Evolutionary conservation across 2,888 invertebrate species (phyloP), one percentile per base, ranked within the genome.

Genomic region (Ophonus ardosiacus): DNA sequence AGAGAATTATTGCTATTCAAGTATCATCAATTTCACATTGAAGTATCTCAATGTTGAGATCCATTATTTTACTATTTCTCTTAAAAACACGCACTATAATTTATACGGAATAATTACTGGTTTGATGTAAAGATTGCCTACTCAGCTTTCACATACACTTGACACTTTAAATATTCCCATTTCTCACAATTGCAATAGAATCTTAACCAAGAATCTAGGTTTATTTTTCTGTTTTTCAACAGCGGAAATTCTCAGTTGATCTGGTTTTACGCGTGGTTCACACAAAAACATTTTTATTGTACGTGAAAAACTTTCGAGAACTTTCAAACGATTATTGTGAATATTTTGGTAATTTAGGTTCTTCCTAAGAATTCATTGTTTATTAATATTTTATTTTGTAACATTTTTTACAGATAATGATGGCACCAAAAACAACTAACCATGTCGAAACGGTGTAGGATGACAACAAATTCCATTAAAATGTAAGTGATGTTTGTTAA

Each of bases 21-120:
- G 71, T 43, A 18, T 68, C 68, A 68, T 68, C 68, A 68, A 68
- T 63, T 63, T 63, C 21, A 24, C 21, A 63, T 8, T 18, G 63
- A 63, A 63, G 21, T 68, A 63, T 38, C 15, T 38, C 68, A 7
- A n/a, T 68, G 38, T 68, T 68, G 31, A 68, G 15, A 68, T 68
- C 68, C n/a, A 68, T 68, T 68, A 68, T n/a, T 68, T 38, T 38
- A 38, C 38, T 68, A 31, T 68, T 40, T 68, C 13, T 68, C 38
- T n/a, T 68, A 68, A 15, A 63, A 24, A 59, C 59, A 63, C 8
- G n/a, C 21, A 8, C n/a, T 68, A 38, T 38, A 68, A 38, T 68
- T 68, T 31, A 68, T 31, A 68, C 15, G 15, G 68, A 38, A 38
- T 68, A 31, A 68, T 68, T 38, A 68, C 68, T 68, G n/a, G n/a